Evolutionary conservation across 2,888 invertebrate genomes (phyloP), one percentile per base, ranked within the genome.

Genomic region (Ellobium chinense): DNA sequence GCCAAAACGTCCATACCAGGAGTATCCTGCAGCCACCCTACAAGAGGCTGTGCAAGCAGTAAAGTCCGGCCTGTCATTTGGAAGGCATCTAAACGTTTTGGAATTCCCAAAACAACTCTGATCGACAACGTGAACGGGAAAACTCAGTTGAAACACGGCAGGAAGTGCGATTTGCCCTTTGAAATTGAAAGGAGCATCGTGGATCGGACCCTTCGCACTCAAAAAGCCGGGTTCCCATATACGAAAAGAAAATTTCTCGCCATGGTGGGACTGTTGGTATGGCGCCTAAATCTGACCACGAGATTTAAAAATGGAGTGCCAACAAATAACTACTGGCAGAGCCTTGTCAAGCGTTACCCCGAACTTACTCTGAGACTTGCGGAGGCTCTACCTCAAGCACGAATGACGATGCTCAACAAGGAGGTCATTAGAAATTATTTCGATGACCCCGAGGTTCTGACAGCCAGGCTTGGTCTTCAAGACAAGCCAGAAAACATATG

Each of bases 271-370:
- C 21, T 29, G n/a, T 18, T 66, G 24, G 66, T 36, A 12, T 14
- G 36, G 36, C 14, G 24, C 14, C 24, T 66, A 36, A 12, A 36
- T 21, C 21, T 66, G 36, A 21, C 18, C 14, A 37, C 34, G 3
- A 31, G 37, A 34, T 36, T 66, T 24, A 66, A 66, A 36, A 66
- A 66, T 66, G 66, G 36, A 34, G 37, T 66, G 36, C 66, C 36
- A 65, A 4, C 3, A 36, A 36, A 34, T 24, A 36, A 66, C 9
- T 66, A 66, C 9, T 66, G 66, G 36, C 66, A 21, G 37, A 36
- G 66, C 37, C 21, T 66, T 4, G 24, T n/a, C 2, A 36, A 31
- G 36, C 14, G 66, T n/a, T 21, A 36, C 34, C 36, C 66, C 2
- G 36, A 66, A 14, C 3, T 66, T 7, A 24, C 37, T 34, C 21